These are phyloP conservation scores for Sitta europaea DNA, from an alignment of 2,113 vertebrate genomes.

Conservation along the genomic window DNA sequence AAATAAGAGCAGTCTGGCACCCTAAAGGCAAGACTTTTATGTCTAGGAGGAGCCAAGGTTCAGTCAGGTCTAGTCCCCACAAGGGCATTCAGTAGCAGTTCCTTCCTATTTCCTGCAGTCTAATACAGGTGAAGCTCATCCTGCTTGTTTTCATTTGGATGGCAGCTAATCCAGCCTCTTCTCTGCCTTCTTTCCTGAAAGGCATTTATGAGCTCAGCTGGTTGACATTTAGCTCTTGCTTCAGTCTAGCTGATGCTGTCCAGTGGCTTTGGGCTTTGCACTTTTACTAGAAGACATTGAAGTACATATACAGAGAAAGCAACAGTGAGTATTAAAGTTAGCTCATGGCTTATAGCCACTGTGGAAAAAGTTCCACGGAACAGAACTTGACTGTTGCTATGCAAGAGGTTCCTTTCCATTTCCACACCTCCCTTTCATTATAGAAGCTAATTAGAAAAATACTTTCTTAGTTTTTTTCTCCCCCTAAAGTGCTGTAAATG, in stretches of 20 bases:
- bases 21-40: not conserved
- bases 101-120: not conserved
- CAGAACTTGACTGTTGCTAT: not conserved
- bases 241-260: not conserved
- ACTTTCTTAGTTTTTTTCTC: not conserved
- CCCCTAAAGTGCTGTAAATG: not conserved
- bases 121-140: not conserved
- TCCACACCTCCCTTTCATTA: not conserved
- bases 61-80: not conserved
- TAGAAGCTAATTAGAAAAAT: not conserved
- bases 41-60: not conserved
- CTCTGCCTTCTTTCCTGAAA: not conserved
- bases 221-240: not conserved
- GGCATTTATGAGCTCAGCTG: not conserved
- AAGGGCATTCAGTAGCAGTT: not conserved
- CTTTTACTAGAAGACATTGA: not conserved
- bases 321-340: not conserved
- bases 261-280: not conserved
- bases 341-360: not conserved
- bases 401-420: not conserved
- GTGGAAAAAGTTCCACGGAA: not conserved
- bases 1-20: not conserved
- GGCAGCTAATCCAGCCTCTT: not conserved
- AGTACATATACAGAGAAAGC: not conserved
- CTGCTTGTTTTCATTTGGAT: not conserved